Conservation (phyloP, 2,113 vertebrate genomes). For the Corythornis cristatus region DNA sequence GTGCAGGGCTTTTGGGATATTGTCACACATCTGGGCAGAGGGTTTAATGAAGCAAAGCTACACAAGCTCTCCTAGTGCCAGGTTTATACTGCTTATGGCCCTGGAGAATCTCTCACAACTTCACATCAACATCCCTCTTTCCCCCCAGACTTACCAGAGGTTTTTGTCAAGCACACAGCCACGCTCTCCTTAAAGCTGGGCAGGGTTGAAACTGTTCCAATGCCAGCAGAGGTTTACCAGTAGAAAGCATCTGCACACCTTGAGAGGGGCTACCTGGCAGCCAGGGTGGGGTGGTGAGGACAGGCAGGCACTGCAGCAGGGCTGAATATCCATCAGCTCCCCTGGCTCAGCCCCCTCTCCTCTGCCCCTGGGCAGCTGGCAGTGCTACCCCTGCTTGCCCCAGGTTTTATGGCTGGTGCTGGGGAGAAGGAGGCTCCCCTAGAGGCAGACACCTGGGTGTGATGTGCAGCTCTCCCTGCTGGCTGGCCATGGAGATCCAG, state of each 20-base stretch:
- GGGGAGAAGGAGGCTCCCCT: neutral
- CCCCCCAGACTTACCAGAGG: neutral
- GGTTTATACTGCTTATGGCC: neutral
- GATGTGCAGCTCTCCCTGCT: neutral
- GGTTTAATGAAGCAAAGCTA: neutral
- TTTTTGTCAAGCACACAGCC: neutral
- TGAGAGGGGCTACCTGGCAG: neutral
- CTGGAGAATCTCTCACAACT: neutral
- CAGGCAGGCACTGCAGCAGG: neutral
- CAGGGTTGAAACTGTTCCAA: neutral
- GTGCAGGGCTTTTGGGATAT: neutral
- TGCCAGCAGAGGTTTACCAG: neutral
- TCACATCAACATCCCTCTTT: neutral
- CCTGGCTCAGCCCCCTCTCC: neutral
- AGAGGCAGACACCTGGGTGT: neutral
- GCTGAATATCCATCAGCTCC: neutral
- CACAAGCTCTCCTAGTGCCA: neutral
- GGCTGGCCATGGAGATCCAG: neutral
- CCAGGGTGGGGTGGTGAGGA: neutral
- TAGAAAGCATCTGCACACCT: neutral
- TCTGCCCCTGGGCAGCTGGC: neutral
- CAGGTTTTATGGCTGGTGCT: neutral
- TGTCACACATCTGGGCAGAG: neutral
- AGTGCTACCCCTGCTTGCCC: neutral
- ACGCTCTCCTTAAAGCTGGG: neutral